Base-by-base conservation (phyloP, 2,113 vertebrate genomes). In the Macaca fascicularis region DNA sequence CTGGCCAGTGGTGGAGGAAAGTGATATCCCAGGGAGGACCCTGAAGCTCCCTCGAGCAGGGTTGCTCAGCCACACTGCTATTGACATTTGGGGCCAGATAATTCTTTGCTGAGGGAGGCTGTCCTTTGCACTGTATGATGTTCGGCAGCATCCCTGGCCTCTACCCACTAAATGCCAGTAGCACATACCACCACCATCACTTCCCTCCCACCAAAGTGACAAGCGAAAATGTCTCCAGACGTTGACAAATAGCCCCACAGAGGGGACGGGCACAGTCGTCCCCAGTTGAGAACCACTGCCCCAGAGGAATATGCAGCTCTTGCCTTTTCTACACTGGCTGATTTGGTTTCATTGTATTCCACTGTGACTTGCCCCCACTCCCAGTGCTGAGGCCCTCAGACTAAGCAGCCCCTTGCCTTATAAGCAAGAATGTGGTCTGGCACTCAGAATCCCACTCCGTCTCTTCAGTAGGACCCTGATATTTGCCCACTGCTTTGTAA, bases 1-100 rank as follows among this genome's bases (percentile, higher is more conserved):
- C 69, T 55, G 97, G 94, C 86, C 93, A 93, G 97, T 93, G 72
- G 27, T 97, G 70, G 93, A 92, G 48, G 55, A 97, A 74, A 93
- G 76, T 91, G 93, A 90, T 96, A 86, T 88, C 32, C 52, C 57
- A 72, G 35, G 83, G 88, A 90, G 12, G 35, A 64, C 48, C 38
- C 82, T 6, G 17, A 30, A 74, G 40, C 72, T 93, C 52, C 45
- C 17, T 74, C 48, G n/a, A 88, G 10, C 38, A 50, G 8, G 30
- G n/a, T 59, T 96, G 92, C 76, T 87, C 50, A 14, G 61, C 70
- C 79, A 55, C 45, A 6, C n/a, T 23, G 38, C 22, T 7, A 1
- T 9, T 55, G 70, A 35, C n/a, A 16, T 14, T 57, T 50, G 69
- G 55, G 61, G 16, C 70, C 4, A 0, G 16, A 19, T 40, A 79